A percentile compares a stretch with the other conserved stretches of the same genome.
Evolutionary conservation across 1,140 invertebrate species (phyloP).

Genomic region (Philotrypesis tridentata): DNA sequence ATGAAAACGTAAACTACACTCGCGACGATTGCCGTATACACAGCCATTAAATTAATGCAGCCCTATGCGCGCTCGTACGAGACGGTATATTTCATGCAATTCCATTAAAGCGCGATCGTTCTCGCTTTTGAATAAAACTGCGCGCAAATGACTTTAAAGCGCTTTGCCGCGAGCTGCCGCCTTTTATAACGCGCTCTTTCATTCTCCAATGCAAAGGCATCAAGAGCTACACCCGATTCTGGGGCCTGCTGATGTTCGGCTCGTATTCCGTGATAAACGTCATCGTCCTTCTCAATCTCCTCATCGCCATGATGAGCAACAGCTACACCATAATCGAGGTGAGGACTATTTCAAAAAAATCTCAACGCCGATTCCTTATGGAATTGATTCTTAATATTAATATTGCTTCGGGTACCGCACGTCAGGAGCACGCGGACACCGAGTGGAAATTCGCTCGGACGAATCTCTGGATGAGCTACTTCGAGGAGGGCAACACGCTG

Average conservation of each 20-base stretch:
- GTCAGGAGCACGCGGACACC: slow-evolving; percentile 89
- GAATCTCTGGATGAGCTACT: slow-evolving; percentile 93
- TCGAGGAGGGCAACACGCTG: slow-evolving; percentile 89
- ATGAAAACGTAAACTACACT: too few species aligned
- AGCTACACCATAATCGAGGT: slow-evolving; percentile 88
- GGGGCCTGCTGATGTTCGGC: slow-evolving; percentile 87
- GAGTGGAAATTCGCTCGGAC: slow-evolving; percentile 95
- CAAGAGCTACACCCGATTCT: slow-evolving; percentile 86
- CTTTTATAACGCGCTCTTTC: too few species aligned
- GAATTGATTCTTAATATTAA: slow-evolving; percentile 16
- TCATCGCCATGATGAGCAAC: slow-evolving; percentile 95
- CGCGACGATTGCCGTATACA: too few species aligned
- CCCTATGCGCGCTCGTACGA: too few species aligned
- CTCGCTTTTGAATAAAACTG: too few species aligned
- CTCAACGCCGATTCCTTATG: neutral
- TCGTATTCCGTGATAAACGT: slow-evolving; percentile 90
- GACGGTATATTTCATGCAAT: too few species aligned
- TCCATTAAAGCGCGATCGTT: too few species aligned
- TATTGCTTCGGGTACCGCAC: too few species aligned
- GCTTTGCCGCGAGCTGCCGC: too few species aligned
- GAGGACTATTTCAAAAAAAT: slow-evolving; percentile 47
- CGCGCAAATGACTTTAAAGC: neutral
- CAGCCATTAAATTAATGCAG: too few species aligned
- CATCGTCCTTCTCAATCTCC: slow-evolving; percentile 88
- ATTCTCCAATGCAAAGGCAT: slow-evolving; percentile 72